Conservation (phyloP, 2,113 vertebrate genomes). For the Spea bombifrons region DNA sequence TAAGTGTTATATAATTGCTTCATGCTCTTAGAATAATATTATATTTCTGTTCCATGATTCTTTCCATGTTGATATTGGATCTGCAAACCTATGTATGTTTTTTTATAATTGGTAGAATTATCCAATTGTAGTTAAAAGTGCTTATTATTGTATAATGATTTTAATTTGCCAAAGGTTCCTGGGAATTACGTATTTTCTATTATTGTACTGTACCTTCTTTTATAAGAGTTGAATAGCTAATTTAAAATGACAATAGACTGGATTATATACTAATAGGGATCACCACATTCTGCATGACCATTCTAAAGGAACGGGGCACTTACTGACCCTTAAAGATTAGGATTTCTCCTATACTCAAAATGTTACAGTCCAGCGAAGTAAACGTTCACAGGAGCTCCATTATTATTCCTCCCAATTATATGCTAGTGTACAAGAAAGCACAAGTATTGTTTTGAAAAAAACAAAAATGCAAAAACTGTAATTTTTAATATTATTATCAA, state of each 20-base stretch:
- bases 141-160: conserved; percentile 3
- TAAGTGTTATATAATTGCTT: too few relatives aligned
- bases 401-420: too few relatives aligned
- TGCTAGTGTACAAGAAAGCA: too few relatives aligned
- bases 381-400: too few relatives aligned
- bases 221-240: background rate
- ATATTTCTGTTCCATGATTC: background rate
- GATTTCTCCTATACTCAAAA: too few relatives aligned
- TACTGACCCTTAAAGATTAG: too few relatives aligned
- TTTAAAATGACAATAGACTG: background rate
- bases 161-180: background rate
- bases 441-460: too few relatives aligned
- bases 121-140: background rate
- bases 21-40: background rate
- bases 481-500: too few relatives aligned
- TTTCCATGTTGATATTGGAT: background rate
- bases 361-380: too few relatives aligned
- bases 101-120: background rate
- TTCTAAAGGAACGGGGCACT: too few relatives aligned
- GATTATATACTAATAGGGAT: background rate
- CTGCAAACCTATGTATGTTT: background rate
- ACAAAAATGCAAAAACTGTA: too few relatives aligned
- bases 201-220: background rate
- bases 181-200: background rate
- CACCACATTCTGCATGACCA: background rate